Conservation (phyloP, 2,888 invertebrate genomes). For the Orthonevra nobilis region DNA sequence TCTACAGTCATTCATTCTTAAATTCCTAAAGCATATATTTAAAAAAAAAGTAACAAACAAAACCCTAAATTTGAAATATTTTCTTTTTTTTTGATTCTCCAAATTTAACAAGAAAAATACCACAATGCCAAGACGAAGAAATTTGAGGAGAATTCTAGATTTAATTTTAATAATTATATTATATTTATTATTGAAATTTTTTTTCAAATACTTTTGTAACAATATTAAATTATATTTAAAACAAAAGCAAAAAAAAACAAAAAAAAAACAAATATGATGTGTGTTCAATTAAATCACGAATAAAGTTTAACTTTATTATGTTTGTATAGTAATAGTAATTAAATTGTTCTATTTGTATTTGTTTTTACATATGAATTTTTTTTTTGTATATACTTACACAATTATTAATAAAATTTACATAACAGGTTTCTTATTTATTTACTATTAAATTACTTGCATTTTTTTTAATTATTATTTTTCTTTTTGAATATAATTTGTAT, state of each 20-base stretch:
- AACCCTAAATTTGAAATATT: no score
- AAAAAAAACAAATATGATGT: constrained; percentile 54
- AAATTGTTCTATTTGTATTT: constrained; percentile 65
- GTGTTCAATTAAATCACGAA: constrained; percentile 74
- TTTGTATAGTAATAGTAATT: constrained; percentile 61
- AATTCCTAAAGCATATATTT: constrained; percentile 36
- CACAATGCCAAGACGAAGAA: constrained; percentile 61
- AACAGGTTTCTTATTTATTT: constrained; percentile 73
- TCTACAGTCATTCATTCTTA: constrained; percentile 11
- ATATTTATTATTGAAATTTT: no score
- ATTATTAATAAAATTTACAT: constrained; percentile 76
- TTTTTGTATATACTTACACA: constrained; percentile 71
- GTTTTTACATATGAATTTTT: constrained; percentile 63
- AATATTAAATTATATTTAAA: constrained; percentile 12
- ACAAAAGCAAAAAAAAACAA: constrained; percentile 29
- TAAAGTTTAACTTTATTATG: constrained; percentile 78
- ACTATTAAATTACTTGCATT: constrained; percentile 53
- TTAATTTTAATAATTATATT: no score
- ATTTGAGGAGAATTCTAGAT: constrained; percentile 17
- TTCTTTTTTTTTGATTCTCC: constrained; percentile 16
- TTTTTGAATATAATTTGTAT: constrained; percentile 72
- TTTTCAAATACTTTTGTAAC: no score
- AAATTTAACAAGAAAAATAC: constrained; percentile 50
- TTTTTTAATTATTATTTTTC: constrained; percentile 57
- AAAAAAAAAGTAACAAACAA: no score